Percentiles rank a stretch among this genome's conserved stretches.
phyloP scores from a whole-genome alignment of 2,113 vertebrate genomes.

The Elephantulus edwardii region DNA sequence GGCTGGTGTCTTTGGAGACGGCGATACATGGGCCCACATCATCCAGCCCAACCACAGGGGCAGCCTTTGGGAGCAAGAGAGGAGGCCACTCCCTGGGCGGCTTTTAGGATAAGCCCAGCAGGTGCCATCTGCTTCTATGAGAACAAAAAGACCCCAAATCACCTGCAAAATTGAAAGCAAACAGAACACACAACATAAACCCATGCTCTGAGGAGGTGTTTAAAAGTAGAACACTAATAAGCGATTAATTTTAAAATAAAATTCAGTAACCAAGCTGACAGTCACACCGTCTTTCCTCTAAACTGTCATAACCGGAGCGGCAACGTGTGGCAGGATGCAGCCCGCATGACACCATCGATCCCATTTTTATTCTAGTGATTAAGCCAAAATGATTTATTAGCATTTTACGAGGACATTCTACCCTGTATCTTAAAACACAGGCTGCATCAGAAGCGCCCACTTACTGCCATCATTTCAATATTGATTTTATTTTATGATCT shows the following conservation, averaged over 20 bases:
- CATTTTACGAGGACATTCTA: background rate
- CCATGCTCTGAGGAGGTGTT: background rate
- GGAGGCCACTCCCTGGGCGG: background rate
- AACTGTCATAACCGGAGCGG: background rate
- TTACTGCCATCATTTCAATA: constrained; percentile 12
- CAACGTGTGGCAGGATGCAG: constrained; percentile 35
- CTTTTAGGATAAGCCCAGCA: too few relatives aligned
- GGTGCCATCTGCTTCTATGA: background rate
- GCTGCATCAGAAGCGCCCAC: background rate
- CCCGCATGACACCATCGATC: background rate
- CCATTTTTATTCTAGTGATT: constrained; percentile 52
- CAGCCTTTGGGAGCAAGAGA: too few relatives aligned
- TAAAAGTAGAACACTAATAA: constrained; percentile 36
- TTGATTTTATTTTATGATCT: constrained; percentile 42
- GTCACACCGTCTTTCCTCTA: background rate
- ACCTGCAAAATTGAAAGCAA: background rate
- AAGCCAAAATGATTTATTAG: constrained; percentile 57
- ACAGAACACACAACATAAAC: background rate
- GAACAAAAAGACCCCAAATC: background rate
- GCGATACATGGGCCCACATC: rapidly evolving
- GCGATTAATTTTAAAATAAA: constrained; percentile 28
- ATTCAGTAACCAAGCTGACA: background rate
- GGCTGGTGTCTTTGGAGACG: too few relatives aligned
- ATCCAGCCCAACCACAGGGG: rapidly evolving
- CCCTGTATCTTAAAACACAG: background rate